Percentiles rank a stretch among this genome's conserved stretches.
Evolutionary conservation across 2,797 vertebrate species (phyloP).

Genomic region (Syngnathus rostellatus): DNA sequence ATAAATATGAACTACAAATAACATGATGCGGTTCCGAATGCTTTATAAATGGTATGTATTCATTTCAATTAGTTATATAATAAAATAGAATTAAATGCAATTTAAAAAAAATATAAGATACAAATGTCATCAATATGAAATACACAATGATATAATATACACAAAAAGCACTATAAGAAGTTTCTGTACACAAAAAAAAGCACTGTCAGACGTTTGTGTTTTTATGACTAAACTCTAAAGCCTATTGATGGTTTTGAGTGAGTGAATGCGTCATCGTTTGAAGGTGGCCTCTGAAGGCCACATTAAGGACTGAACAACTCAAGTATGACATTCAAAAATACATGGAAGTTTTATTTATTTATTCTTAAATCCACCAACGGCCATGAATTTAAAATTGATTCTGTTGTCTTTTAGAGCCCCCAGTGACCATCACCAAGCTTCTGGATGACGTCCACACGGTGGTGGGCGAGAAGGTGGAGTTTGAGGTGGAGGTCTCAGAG

Average conservation of each 20-base stretch:
- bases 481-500: slow-evolving; percentile 84
- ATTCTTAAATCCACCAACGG: not conserved
- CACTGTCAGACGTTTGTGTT: not conserved
- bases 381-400: not conserved
- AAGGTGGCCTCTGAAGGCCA: not conserved
- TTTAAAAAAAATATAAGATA: no score
- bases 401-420: slow-evolving; percentile 66
- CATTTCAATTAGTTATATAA: no score
- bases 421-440: slow-evolving; percentile 73
- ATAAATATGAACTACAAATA: no score
- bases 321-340: not conserved
- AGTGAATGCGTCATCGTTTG: slow-evolving; percentile 3
- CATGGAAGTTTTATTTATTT: not conserved
- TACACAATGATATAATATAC: no score
- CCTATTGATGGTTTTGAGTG: not conserved
- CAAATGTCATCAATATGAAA: no score
- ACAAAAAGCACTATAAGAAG: not conserved
- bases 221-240: not conserved
- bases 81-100: no score
- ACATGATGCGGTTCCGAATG: no score
- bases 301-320: not conserved
- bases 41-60: no score
- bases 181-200: not conserved
- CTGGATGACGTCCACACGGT: slow-evolving; percentile 83
- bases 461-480: slow-evolving; percentile 82